phyloP scores from a whole-genome alignment of 1,140 invertebrate genomes.

The Heliothis virescens region DNA sequence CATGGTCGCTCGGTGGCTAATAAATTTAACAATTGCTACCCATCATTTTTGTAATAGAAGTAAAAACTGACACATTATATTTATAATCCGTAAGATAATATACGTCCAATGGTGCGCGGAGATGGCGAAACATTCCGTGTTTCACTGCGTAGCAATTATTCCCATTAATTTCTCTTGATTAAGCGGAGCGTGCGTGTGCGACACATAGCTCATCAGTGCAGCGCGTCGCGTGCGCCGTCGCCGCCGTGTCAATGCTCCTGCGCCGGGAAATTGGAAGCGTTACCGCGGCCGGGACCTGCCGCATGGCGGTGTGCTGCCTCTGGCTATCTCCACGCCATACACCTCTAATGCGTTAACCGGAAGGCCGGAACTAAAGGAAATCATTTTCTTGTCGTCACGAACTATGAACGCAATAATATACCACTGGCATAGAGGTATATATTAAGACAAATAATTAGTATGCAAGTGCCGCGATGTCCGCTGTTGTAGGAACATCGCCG shows the following conservation, averaged over 20 bases:
- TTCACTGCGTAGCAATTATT: constrained; percentile 34
- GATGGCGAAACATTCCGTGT: constrained; percentile 38
- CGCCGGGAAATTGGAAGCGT: neutral
- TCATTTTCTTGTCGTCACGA: no score
- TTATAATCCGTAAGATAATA: neutral
- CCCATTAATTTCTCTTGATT: constrained; percentile 46
- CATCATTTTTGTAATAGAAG: constrained; percentile 5
- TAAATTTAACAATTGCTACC: constrained; percentile 1
- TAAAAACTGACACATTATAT: neutral
- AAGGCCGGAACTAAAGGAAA: no score
- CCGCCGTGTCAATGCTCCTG: constrained; percentile 8
- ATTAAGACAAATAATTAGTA: no score
- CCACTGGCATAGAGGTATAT: no score
- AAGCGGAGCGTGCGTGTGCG: constrained; percentile 32
- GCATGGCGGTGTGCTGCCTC: no score
- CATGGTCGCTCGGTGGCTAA: neutral
- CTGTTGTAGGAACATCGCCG: no score
- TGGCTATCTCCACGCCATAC: no score
- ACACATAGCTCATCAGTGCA: neutral
- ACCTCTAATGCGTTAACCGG: no score
- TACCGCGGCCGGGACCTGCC: no score
- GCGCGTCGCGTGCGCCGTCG: neutral
- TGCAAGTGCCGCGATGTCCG: no score
- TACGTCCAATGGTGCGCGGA: constrained; percentile 20
- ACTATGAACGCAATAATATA: no score